Percentiles rank a stretch among this genome's conserved stretches.
phyloP scores from a whole-genome alignment of 2,888 invertebrate species.

The Saturnia japonica region DNA sequence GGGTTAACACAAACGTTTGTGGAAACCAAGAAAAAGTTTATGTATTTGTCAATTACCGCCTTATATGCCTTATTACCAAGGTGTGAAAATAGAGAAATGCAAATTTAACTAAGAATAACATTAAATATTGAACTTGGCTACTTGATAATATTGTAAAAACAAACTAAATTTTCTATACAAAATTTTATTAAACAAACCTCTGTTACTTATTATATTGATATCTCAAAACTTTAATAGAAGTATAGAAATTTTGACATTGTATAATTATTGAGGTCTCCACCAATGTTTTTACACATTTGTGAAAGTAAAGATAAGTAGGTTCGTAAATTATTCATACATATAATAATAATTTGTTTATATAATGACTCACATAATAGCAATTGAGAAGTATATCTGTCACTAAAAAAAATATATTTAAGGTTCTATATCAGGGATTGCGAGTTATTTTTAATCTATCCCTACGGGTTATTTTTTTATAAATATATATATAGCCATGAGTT shows the following conservation, averaged over 20 bases:
- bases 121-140: constrained; percentile 37
- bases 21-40: neutral
- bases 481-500: too few relatives aligned
- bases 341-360: neutral
- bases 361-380: neutral
- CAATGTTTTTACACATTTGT: neutral
- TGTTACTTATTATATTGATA: neutral
- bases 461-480: too few relatives aligned
- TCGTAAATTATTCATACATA: neutral
- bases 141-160: constrained; percentile 16
- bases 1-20: neutral
- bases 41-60: constrained; percentile 25
- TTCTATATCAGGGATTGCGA: neutral
- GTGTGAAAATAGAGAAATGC: constrained; percentile 24
- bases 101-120: constrained; percentile 24
- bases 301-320: neutral
- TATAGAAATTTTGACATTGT: neutral
- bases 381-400: neutral
- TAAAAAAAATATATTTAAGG: neutral
- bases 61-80: constrained; percentile 5
- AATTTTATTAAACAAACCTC: neutral
- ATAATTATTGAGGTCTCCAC: neutral
- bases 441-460: too few relatives aligned
- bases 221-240: neutral
- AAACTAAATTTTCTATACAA: constrained; percentile 2